phyloP scores from a whole-genome alignment of 1,140 invertebrate genomes.

The Hermetia illucens region DNA sequence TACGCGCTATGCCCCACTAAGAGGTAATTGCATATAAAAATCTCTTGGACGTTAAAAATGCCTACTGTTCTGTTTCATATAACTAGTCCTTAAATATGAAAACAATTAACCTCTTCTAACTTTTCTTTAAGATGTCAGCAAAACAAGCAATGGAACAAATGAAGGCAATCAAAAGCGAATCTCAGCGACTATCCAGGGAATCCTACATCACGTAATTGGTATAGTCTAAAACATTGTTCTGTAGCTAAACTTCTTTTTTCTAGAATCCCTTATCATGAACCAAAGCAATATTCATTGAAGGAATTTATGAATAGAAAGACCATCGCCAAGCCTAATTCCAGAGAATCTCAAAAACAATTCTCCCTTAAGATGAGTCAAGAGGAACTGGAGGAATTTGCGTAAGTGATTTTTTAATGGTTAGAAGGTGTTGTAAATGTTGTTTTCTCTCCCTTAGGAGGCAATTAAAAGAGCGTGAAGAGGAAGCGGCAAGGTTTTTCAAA shows the following conservation, averaged over 20 bases:
- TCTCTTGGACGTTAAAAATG: no score
- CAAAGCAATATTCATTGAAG: constrained; percentile 48
- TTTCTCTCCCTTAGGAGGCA: constrained; percentile 25
- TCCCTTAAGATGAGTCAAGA: constrained; percentile 35
- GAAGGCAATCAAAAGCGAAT: constrained; percentile 33
- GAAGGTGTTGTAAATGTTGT: neutral
- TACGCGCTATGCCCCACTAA: no score
- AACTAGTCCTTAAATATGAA: no score
- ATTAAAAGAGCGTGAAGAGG: constrained; percentile 35
- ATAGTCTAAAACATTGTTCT: neutral
- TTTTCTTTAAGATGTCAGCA: constrained; percentile 24
- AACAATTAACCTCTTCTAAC: no score
- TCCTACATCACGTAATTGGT: constrained; percentile 29
- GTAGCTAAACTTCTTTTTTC: neutral
- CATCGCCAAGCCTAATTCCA: constrained; percentile 19
- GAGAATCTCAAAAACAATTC: constrained; percentile 19
- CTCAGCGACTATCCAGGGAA: constrained; percentile 48
- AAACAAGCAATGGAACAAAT: constrained; percentile 31
- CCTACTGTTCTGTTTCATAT: no score
- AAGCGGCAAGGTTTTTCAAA: constrained; percentile 38
- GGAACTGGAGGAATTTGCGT: constrained; percentile 34
- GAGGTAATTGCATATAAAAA: no score
- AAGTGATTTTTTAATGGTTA: constrained; percentile 13
- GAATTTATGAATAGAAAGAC: constrained; percentile 43
- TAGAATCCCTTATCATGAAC: constrained; percentile 56